A percentile compares a stretch with the other conserved stretches of the same genome.
Conservation (phyloP, 2,888 invertebrate genomes). For the Strigamia crassipes region DNA sequence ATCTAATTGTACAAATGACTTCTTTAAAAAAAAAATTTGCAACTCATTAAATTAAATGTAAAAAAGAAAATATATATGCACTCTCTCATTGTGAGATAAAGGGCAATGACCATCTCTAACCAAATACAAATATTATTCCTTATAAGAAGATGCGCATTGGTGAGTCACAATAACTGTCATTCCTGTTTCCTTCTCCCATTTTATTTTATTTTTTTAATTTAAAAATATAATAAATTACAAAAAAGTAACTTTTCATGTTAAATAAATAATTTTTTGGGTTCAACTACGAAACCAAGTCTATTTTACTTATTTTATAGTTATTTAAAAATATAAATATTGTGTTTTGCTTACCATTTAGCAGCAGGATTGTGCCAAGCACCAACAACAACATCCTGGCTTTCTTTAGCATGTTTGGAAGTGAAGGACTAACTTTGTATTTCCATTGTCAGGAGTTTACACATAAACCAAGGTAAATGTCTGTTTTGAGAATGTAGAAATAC, state of each 20-base stretch:
- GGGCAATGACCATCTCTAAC: conserved; percentile 2
- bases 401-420: not conserved
- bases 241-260: not conserved
- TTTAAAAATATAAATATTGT: not conserved
- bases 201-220: not conserved
- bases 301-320: not conserved
- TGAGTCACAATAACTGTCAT: not conserved
- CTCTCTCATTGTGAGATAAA: not conserved
- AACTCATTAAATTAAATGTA: not conserved
- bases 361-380: not conserved
- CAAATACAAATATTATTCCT: not conserved
- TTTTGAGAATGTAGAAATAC: not conserved
- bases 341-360: not conserved
- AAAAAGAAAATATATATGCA: not conserved
- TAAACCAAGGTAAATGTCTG: no score
- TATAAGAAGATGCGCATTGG: not conserved
- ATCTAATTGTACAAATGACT: conserved; percentile 1
- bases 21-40: not conserved
- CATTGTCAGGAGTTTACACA: not conserved
- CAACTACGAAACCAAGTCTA: no score
- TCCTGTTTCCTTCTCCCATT: not conserved
- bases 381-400: not conserved
- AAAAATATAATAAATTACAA: not conserved
- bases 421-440: not conserved
- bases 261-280: no score